phyloP scores from a whole-genome alignment of 2,797 vertebrate species.

The Botia kubotai region DNA sequence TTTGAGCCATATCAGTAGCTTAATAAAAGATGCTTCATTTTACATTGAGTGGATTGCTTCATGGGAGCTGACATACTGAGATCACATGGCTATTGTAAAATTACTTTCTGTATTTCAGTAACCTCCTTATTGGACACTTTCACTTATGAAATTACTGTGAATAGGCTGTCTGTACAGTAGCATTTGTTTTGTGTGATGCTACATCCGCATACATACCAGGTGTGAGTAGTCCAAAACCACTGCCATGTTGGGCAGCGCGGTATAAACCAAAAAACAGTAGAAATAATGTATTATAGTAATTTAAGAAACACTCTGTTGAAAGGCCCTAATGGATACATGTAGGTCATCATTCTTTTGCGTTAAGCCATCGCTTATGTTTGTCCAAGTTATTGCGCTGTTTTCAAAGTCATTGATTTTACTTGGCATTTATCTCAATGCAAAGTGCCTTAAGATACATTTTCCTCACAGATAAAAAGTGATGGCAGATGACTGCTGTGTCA shows the following conservation, averaged over 20 bases:
- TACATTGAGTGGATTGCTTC: not conserved
- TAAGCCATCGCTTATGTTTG: conserved; percentile 7
- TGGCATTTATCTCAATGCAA: conserved; percentile 53
- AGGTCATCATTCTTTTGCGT: not conserved
- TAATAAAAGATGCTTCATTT: not conserved
- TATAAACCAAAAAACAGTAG: not conserved
- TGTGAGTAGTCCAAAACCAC: not conserved
- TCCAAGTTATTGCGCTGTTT: conserved; percentile 30
- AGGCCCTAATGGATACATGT: not conserved
- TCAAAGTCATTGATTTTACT: conserved; percentile 42
- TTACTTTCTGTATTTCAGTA: not conserved
- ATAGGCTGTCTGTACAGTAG: no score
- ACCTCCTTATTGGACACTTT: no score
- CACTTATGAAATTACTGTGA: no score
- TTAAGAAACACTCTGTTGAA: not conserved
- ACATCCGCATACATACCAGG: no score
- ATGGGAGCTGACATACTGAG: not conserved
- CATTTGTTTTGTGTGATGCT: no score
- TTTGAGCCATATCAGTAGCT: not conserved
- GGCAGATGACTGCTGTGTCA: conserved; percentile 65
- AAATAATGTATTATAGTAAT: not conserved
- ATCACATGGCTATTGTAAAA: not conserved
- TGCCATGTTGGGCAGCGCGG: not conserved
- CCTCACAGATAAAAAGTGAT: conserved; percentile 56
- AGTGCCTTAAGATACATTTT: conserved; percentile 56